Conservation (phyloP, 2,797 vertebrate genomes). For the Melanotaenia pygmaea region DNA sequence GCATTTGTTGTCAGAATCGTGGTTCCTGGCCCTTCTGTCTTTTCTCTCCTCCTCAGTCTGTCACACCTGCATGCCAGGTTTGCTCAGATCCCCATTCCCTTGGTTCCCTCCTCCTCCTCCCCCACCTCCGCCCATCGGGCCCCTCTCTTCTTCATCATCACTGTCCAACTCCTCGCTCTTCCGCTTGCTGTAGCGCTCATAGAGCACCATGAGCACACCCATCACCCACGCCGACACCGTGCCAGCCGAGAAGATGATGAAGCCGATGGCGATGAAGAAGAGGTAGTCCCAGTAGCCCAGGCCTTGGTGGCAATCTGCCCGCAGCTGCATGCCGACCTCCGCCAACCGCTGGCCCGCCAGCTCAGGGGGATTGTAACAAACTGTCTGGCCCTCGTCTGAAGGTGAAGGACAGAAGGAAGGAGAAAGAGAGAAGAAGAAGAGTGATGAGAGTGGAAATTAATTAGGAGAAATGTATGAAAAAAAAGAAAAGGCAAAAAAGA, state of each 20-base stretch:
- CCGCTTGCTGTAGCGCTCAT: conserved; percentile 83
- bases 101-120: conserved; percentile 67
- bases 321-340: conserved; percentile 87
- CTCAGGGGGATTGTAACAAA: conserved; percentile 82
- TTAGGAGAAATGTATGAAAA: conserved; percentile 26
- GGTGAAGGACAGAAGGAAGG: conserved; percentile 29
- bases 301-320: conserved; percentile 88
- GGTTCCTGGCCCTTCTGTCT: conserved; percentile 16
- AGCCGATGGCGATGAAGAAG: conserved; percentile 92
- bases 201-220: conserved; percentile 89
- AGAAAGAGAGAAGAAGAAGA: background rate
- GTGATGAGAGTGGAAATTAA: conserved; percentile 24
- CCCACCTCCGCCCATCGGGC: conserved; percentile 55
- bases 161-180: conserved; percentile 82
- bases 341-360: conserved; percentile 83
- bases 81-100: conserved; percentile 83
- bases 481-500: conserved; percentile 20
- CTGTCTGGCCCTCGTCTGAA: conserved; percentile 84
- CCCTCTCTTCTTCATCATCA: conserved; percentile 75
- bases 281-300: conserved; percentile 90
- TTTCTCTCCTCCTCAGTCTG: conserved; percentile 20
- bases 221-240: conserved; percentile 92
- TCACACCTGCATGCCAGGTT: conserved; percentile 84
- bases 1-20: conserved; percentile 60
- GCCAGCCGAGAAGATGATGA: conserved; percentile 93